These are phyloP conservation scores for Gobio gobio DNA, from an alignment of 2,113 vertebrate genomes.

Conservation along the genomic window DNA sequence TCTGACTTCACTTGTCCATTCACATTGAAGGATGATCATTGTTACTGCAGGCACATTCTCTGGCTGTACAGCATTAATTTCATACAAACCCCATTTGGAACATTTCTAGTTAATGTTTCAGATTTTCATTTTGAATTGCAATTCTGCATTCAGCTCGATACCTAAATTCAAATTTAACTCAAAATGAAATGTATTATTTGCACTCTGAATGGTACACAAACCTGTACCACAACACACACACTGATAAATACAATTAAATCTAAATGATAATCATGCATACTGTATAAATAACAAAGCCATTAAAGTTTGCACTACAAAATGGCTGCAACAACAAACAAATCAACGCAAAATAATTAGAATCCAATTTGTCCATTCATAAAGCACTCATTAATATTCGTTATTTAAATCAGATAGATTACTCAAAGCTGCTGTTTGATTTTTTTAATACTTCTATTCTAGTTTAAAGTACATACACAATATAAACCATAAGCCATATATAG, in stretches of 20 bases:
- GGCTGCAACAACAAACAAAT: slow-evolving; percentile 13
- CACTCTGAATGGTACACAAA: not conserved
- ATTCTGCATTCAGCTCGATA: not conserved
- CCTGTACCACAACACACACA: not conserved
- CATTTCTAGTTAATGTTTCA: not conserved
- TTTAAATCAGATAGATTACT: not conserved
- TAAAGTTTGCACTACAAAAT: slow-evolving; percentile 1
- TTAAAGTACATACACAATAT: not conserved
- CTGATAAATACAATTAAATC: not conserved
- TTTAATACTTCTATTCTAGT: not conserved
- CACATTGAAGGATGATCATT: not conserved
- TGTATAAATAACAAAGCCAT: not conserved
- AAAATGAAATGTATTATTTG: not conserved
- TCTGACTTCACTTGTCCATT: not conserved
- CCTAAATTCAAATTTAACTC: not conserved
- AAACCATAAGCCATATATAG: not conserved
- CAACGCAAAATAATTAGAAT: slow-evolving; percentile 12
- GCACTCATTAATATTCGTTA: slow-evolving; percentile 8
- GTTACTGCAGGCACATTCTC: not conserved
- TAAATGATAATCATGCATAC: not conserved
- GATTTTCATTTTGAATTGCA: no score
- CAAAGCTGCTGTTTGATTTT: not conserved
- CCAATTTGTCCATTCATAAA: not conserved
- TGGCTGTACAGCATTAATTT: not conserved
- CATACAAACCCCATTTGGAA: not conserved